A percentile compares a stretch with the other conserved stretches of the same genome.
Conservation (phyloP, 2,888 invertebrate species). For the Hydraecia micacea region DNA sequence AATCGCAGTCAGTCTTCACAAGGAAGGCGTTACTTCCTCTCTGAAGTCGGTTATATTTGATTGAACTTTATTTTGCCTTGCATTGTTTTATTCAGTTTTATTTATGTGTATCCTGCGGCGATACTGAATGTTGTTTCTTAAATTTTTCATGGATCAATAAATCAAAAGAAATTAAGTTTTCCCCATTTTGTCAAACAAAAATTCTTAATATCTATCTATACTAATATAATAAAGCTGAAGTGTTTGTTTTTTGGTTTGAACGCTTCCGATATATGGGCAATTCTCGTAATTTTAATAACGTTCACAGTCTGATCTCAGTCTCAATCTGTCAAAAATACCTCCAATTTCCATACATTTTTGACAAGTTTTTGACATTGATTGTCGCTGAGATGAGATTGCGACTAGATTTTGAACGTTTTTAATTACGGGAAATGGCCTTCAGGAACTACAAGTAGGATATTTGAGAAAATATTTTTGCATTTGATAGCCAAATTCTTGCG, state of each 20-base stretch:
- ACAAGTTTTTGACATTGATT: too few relatives aligned
- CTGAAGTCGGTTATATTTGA: slow-evolving; percentile 6
- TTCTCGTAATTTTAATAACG: too few relatives aligned
- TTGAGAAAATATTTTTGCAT: too few relatives aligned
- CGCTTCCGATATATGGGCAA: too few relatives aligned
- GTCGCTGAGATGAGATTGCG: too few relatives aligned
- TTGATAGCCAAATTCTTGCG: too few relatives aligned
- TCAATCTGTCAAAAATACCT: not conserved
- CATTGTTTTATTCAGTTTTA: slow-evolving; percentile 31
- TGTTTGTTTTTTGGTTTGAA: not conserved
- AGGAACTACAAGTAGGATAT: too few relatives aligned
- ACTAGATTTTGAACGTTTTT: too few relatives aligned
- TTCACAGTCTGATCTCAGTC: too few relatives aligned
- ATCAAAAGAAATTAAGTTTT: not conserved
- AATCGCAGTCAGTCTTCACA: slow-evolving; percentile 20
- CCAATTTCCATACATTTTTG: too few relatives aligned
- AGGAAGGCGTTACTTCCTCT: slow-evolving; percentile 10
- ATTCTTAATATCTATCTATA: not conserved
- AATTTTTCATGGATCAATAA: not conserved
- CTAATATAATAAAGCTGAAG: not conserved
- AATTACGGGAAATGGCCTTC: too few relatives aligned
- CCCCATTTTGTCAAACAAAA: not conserved
- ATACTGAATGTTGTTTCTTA: slow-evolving; percentile 1
- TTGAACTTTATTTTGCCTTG: slow-evolving; percentile 20
- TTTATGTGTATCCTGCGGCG: slow-evolving; percentile 20